These are phyloP conservation scores for Rhizoglyphus robini DNA, from an alignment of 1,140 invertebrate genomes.

Conservation along the genomic window DNA sequence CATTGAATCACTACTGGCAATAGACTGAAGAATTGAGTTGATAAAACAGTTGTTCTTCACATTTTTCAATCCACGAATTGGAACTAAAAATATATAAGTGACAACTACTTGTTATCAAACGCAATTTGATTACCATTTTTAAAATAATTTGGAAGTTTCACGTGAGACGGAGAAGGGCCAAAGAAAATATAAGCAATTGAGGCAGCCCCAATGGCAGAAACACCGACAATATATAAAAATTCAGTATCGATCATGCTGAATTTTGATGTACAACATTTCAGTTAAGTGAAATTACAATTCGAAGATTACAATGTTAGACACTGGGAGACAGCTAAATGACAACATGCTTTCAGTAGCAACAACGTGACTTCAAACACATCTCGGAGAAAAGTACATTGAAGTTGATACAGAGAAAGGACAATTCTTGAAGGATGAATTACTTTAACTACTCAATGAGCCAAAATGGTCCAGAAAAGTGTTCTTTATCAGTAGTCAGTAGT, in stretches of 20 bases:
- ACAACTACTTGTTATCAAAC: background rate
- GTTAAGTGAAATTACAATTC: no score
- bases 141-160: background rate
- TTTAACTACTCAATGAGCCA: no score
- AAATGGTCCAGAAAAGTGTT: no score
- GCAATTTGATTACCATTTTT: background rate
- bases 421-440: no score
- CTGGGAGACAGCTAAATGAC: no score
- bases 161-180: background rate
- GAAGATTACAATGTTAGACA: no score
- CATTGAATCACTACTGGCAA: slow-evolving; percentile 60
- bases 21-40: slow-evolving; percentile 65
- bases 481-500: no score
- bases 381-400: no score
- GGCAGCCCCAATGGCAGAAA: background rate
- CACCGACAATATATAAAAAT: slow-evolving; percentile 2
- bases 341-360: no score
- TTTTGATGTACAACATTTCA: no score
- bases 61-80: slow-evolving; percentile 55
- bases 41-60: slow-evolving; percentile 72
- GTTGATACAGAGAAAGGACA: no score
- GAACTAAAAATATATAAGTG: slow-evolving; percentile 11
- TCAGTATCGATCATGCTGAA: background rate
- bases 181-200: slow-evolving; percentile 1
- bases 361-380: no score